A percentile compares a stretch with the other conserved stretches of the same genome.
Conservation (phyloP, 1,140 invertebrate genomes). For the Heterodera schachtii region DNA sequence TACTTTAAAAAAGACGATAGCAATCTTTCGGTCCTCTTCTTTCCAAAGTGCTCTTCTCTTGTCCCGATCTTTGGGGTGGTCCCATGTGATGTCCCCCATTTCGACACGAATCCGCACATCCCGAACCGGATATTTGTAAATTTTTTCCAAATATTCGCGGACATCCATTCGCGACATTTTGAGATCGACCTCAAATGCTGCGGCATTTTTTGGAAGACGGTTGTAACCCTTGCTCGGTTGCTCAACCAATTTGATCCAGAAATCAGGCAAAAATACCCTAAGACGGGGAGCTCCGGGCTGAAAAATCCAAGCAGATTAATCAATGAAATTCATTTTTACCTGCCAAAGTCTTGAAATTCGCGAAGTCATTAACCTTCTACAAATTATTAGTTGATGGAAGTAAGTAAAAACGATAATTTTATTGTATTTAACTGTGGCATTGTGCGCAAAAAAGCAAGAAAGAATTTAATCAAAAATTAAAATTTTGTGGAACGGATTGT, state of each 20-base stretch:
- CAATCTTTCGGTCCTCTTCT: slow-evolving; percentile 63
- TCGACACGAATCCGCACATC: slow-evolving; percentile 57
- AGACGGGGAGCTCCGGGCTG: slow-evolving; percentile 62
- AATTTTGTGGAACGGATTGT: slow-evolving; percentile 42
- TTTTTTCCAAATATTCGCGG: slow-evolving; percentile 62
- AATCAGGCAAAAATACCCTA: slow-evolving; percentile 62
- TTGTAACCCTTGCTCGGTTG: slow-evolving; percentile 47
- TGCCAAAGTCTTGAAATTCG: slow-evolving; percentile 23
- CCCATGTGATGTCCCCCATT: slow-evolving; percentile 58
- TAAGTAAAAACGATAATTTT: no score
- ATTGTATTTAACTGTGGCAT: no score
- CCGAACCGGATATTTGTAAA: slow-evolving; percentile 62
- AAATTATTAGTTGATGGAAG: background rate
- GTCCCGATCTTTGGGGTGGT: slow-evolving; percentile 41
- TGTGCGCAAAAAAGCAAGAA: background rate
- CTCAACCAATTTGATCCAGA: slow-evolving; percentile 61
- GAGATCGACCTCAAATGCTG: slow-evolving; percentile 52
- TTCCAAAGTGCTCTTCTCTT: slow-evolving; percentile 61
- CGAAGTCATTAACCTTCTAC: slow-evolving; percentile 6
- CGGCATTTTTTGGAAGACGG: slow-evolving; percentile 57
- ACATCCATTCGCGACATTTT: slow-evolving; percentile 45
- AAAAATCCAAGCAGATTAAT: slow-evolving; percentile 43
- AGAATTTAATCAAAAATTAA: background rate
- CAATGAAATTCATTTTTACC: background rate
- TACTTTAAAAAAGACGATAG: slow-evolving; percentile 57